Conservation (phyloP, 23 tunicate genomes). For the Corella eumyota region DNA sequence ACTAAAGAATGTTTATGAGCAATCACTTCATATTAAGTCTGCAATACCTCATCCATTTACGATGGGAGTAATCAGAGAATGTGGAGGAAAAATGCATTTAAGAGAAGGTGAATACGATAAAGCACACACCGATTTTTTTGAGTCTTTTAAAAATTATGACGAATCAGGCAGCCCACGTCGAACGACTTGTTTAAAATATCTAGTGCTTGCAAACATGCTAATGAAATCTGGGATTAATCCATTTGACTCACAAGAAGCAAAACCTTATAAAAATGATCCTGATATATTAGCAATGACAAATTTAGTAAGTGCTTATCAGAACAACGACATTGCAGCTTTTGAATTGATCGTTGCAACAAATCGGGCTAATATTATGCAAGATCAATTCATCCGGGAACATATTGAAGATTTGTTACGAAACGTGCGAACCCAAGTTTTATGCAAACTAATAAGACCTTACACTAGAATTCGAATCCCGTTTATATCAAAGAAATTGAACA, state of each 20-base stretch:
- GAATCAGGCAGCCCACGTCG: slow-evolving; percentile 91
- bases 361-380: slow-evolving; percentile 84
- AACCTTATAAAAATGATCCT: slow-evolving; percentile 90
- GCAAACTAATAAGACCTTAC: slow-evolving; percentile 88
- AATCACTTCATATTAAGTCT: slow-evolving; percentile 77
- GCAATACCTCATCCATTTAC: slow-evolving; percentile 97
- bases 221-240: slow-evolving; percentile 97
- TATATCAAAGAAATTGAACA: slow-evolving; percentile 81
- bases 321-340: slow-evolving; percentile 78
- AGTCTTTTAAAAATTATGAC: slow-evolving; percentile 95
- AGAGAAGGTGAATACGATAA: slow-evolving; percentile 89
- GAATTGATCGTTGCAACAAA: slow-evolving; percentile 78
- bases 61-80: slow-evolving; percentile 94
- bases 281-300: slow-evolving; percentile 97
- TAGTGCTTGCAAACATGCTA: slow-evolving; percentile 96
- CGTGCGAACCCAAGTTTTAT: slow-evolving; percentile 83
- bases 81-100: slow-evolving; percentile 99
- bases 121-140: slow-evolving; percentile 97
- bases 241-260: slow-evolving; percentile 96
- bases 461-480: slow-evolving; percentile 80
- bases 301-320: slow-evolving; percentile 93
- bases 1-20: slow-evolving; percentile 80
- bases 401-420: slow-evolving; percentile 82
- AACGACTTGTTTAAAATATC: slow-evolving; percentile 84
- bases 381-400: slow-evolving; percentile 91